These are phyloP conservation scores for Gymnorhina tibicen DNA, from an alignment of 2,113 vertebrate species.

Conservation along the genomic window DNA sequence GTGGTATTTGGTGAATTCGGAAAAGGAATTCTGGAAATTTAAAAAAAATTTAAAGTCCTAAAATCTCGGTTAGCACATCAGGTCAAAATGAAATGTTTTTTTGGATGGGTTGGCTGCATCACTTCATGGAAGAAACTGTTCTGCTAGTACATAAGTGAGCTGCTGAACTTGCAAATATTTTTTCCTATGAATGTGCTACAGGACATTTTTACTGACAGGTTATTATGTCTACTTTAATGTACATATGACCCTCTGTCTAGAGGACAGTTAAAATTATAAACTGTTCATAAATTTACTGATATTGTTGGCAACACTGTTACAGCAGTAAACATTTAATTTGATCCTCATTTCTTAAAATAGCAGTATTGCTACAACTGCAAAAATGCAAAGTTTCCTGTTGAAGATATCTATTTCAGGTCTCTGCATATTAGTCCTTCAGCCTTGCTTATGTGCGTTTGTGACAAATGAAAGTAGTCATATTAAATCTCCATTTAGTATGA, in stretches of 20 bases:
- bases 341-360: constrained; percentile 63
- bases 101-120: neutral
- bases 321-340: constrained; percentile 68
- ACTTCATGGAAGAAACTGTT: neutral
- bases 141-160: neutral
- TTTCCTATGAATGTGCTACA: constrained; percentile 32
- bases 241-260: constrained; percentile 56
- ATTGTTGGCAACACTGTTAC: neutral
- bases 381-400: neutral
- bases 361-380: neutral
- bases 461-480: constrained; percentile 44
- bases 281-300: constrained; percentile 62
- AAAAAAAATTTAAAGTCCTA: neutral
- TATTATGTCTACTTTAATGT: constrained; percentile 67
- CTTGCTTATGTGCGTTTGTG: constrained; percentile 15
- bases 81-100: neutral
- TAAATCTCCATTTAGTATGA: constrained; percentile 53
- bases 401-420: constrained; percentile 42
- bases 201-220: constrained; percentile 68
- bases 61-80: neutral
- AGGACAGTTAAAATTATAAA: constrained; percentile 66
- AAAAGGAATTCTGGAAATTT: neutral
- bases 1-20: neutral
- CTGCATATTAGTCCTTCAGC: constrained; percentile 15
- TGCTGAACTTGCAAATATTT: constrained; percentile 7